Percentiles rank a stretch among this genome's conserved stretches.
phyloP scores from a whole-genome alignment of 2,113 vertebrate genomes.

The Eurystomus gularis region DNA sequence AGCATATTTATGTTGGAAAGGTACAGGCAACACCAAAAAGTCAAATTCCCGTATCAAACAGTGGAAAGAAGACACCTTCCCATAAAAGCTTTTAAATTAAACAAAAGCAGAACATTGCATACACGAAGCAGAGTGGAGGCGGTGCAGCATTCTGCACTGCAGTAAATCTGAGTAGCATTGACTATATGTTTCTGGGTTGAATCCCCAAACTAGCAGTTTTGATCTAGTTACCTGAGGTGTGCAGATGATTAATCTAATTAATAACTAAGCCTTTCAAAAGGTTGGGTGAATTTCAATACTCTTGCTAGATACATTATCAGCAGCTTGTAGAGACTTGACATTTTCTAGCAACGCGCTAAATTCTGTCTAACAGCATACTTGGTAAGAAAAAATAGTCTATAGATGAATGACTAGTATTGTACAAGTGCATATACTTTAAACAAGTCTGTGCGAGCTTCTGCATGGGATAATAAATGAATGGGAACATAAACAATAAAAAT shows the following conservation, averaged over 20 bases:
- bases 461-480: not conserved
- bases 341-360: constrained; percentile 1
- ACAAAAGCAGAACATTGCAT: not conserved
- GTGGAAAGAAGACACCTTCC: not conserved
- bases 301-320: not conserved
- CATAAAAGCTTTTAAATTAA: not conserved
- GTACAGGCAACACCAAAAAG: not conserved
- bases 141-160: not conserved
- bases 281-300: not conserved
- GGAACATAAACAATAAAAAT: not conserved
- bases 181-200: not conserved
- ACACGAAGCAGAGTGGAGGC: not conserved
- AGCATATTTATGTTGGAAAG: not conserved
- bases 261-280: not conserved
- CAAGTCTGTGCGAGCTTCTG: not conserved
- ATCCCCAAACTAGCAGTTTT: not conserved
- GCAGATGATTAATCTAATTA: not conserved
- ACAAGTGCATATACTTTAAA: not conserved
- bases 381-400: not conserved
- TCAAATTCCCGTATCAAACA: not conserved
- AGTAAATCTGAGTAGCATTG: not conserved
- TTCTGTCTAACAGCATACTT: not conserved
- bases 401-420: not conserved
- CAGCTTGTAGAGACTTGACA: not conserved
- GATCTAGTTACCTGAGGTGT: not conserved